phyloP scores from a whole-genome alignment of 2,797 vertebrate genomes.

The Spinus olivaceus region DNA sequence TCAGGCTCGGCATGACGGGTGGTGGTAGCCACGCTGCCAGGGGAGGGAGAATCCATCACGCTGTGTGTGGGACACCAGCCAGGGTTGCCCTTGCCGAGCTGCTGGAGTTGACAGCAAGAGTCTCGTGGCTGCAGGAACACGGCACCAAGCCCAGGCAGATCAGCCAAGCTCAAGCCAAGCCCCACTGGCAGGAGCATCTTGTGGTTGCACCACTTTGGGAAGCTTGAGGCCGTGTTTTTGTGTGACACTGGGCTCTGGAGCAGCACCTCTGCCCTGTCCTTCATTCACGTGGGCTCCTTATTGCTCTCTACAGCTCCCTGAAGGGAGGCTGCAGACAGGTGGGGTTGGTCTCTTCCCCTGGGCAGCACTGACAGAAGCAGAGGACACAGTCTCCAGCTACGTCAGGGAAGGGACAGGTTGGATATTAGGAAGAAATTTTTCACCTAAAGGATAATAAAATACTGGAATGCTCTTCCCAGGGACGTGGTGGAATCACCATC shows the following conservation, averaged over 20 bases:
- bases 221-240: neutral
- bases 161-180: neutral
- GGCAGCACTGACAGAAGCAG: too few relatives aligned
- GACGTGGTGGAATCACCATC: too few relatives aligned
- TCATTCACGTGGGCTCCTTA: rapidly evolving
- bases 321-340: too few relatives aligned
- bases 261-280: neutral
- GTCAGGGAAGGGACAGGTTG: too few relatives aligned
- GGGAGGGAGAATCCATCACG: neutral
- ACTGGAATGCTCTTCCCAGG: too few relatives aligned
- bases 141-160: neutral
- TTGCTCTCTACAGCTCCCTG: too few relatives aligned
- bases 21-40: neutral
- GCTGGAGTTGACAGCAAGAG: neutral
- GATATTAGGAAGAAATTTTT: too few relatives aligned
- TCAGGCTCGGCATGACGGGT: rapidly evolving
- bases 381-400: too few relatives aligned
- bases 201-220: neutral
- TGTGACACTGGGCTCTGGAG: rapidly evolving
- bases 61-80: rapidly evolving
- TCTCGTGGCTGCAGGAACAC: neutral
- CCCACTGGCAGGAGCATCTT: neutral
- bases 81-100: rapidly evolving
- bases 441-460: too few relatives aligned
- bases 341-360: too few relatives aligned